Percentiles rank a stretch among this genome's conserved stretches.
Evolutionary conservation across 2,113 vertebrate genomes (phyloP).

Genomic region (Coptodon bakossiorum): DNA sequence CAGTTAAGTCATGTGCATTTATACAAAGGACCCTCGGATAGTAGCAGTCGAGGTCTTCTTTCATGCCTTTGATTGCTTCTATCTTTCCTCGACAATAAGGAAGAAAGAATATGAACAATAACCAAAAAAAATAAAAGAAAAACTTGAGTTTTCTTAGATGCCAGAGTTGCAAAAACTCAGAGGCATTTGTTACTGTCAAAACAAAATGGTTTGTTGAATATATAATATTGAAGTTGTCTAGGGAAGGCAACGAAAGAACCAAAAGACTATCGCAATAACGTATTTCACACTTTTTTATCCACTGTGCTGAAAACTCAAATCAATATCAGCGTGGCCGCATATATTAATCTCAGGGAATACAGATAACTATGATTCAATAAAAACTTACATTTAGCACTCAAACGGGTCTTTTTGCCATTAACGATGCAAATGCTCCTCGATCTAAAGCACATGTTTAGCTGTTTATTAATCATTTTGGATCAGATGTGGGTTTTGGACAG

Average conservation of each 20-base stretch:
- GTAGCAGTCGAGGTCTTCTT: background rate
- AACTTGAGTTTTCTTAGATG: background rate
- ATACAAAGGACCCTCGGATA: background rate
- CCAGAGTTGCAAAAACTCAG: background rate
- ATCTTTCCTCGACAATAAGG: background rate
- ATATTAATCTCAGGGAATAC: background rate
- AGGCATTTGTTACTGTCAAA: conserved; percentile 46
- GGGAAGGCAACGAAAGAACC: background rate
- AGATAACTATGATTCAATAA: background rate
- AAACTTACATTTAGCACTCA: background rate
- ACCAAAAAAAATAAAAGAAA: background rate
- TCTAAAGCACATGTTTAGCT: background rate
- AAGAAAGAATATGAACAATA: conserved; percentile 25
- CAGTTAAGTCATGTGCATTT: background rate
- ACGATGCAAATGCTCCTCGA: background rate
- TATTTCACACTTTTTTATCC: background rate
- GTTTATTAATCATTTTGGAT: background rate
- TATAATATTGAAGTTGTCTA: conserved; percentile 16
- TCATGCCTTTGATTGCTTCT: background rate
- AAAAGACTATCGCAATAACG: background rate
- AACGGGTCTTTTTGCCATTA: background rate
- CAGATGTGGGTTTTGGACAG: background rate
- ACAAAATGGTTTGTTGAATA: conserved; percentile 32
- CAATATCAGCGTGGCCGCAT: background rate
- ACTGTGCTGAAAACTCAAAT: background rate